Evolutionary conservation across 2,888 invertebrate genomes (phyloP).

Genomic region (Cataglyphis livida): DNA sequence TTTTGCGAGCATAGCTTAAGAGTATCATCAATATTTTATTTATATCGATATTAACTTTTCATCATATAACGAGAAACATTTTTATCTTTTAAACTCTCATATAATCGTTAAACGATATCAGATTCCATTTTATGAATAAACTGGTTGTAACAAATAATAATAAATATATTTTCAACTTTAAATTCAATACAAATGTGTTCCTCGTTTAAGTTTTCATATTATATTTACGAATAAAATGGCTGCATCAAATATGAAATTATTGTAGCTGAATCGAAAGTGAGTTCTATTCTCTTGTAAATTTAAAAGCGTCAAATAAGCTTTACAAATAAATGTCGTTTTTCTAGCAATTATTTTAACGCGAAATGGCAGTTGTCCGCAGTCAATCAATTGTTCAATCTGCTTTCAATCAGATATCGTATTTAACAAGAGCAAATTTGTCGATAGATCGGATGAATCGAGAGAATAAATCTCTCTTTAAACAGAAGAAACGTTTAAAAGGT

Average conservation of each 20-base stretch:
- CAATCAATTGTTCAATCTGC: slow-evolving; percentile 11
- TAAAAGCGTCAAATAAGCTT: slow-evolving; percentile 3
- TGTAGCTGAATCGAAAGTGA: background rate
- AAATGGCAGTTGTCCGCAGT: slow-evolving; percentile 25
- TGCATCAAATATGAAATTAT: slow-evolving; percentile 8
- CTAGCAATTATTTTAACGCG: slow-evolving; percentile 2
- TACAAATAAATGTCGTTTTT: background rate
- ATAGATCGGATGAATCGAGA: background rate
- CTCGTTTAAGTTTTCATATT: background rate
- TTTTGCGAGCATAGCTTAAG: background rate
- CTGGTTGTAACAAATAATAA: slow-evolving; percentile 7
- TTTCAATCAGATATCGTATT: slow-evolving; percentile 33
- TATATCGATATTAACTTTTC: background rate
- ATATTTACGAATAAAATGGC: slow-evolving; percentile 27
- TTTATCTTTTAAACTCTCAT: background rate
- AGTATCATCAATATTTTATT: slow-evolving; percentile 3
- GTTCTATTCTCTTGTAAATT: slow-evolving; percentile 24
- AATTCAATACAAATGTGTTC: slow-evolving; percentile 10
- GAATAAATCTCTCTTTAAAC: slow-evolving; percentile 7
- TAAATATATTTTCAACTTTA: background rate
- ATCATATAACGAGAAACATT: slow-evolving; percentile 30
- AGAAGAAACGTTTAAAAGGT: slow-evolving; percentile 6
- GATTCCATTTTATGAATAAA: slow-evolving; percentile 19
- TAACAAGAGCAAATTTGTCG: slow-evolving; percentile 37
- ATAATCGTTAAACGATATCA: background rate